Evolutionary conservation across 1,140 invertebrate species (phyloP), one percentile per base, ranked within the genome.

Genomic region (Pachypsylla venusta): DNA sequence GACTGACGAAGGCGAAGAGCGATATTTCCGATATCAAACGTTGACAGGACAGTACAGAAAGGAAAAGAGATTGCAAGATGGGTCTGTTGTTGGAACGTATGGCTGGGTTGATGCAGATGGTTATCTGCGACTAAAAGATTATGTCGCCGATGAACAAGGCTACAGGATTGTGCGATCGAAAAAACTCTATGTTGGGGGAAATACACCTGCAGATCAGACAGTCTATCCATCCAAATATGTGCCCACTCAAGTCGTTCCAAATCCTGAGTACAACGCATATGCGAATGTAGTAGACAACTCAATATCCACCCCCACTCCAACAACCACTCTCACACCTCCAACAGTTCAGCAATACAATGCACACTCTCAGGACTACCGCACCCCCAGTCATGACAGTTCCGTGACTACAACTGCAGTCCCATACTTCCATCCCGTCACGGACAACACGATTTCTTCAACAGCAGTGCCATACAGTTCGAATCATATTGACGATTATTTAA

Each of bases 1-100:
- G 72, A 91, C 87, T n/a, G 89, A 92, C 68, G 87, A 89, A 71
- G 88, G 87, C 22, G 83, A 84, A 0, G 87, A 90, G 66, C 75
- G 88, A 25, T 88, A 84, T 71, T 89, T 89, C 73, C 78, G 84
- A 59, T 92, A 84, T 69, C 87, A 91, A 72, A 93, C 89, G 0
- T 78, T 85, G 62, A 89, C 84, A 69, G 88, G 88, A 1, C 88
- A 93, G 68, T 93, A 88, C 68, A 76, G 89, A 14, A 90, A 90
- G 71, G 88, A 91, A 68, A 85, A 87, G 69, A 76, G 88, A 56
- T 73, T 91, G 1, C 80, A 85, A 68, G 86, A 89, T 72, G 86
- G 86, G 4, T 71, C 69, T 1, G 72, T 77, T 65, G 62, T 72
- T 73, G 81, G 84, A 40, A 80, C 81, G 5, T 83, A 82, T 64